Conservation (phyloP, 2,797 vertebrate species). For the Rousettus madagascariensis region DNA sequence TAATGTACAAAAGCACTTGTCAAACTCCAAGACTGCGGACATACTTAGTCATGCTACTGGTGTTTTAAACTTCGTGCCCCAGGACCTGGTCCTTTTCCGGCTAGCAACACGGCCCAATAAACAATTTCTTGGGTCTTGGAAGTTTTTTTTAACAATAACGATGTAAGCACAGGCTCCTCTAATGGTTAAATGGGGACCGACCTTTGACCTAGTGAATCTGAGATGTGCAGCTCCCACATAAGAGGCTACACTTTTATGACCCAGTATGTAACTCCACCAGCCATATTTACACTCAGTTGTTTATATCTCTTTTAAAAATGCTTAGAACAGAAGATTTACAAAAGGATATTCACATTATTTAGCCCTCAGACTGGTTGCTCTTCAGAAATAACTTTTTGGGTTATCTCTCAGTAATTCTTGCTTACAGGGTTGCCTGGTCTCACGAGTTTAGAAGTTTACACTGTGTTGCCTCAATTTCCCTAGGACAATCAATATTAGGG, state of each 20-base stretch:
- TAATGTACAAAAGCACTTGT: not conserved
- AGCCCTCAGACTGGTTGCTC: not conserved
- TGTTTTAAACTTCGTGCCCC: not conserved
- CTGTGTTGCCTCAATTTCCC: not conserved
- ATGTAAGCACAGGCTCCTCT: not conserved
- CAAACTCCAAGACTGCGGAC: not conserved
- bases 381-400: not conserved
- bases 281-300: not conserved
- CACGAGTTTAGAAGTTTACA: not conserved
- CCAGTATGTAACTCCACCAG: fast-evolving
- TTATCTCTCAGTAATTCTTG: not conserved
- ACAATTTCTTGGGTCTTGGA: not conserved
- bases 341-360: not conserved
- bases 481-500: not conserved
- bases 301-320: not conserved
- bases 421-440: not conserved
- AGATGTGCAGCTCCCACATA: not conserved
- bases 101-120: not conserved
- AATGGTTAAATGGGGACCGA: not conserved
- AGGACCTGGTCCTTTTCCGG: not conserved
- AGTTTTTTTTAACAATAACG: not conserved
- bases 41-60: not conserved
- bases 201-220: not conserved
- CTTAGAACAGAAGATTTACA: not conserved
- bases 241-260: not conserved